These are phyloP conservation scores for Zhengitettix transpicula DNA, from an alignment of 2,888 invertebrate genomes.

Conservation along the genomic window DNA sequence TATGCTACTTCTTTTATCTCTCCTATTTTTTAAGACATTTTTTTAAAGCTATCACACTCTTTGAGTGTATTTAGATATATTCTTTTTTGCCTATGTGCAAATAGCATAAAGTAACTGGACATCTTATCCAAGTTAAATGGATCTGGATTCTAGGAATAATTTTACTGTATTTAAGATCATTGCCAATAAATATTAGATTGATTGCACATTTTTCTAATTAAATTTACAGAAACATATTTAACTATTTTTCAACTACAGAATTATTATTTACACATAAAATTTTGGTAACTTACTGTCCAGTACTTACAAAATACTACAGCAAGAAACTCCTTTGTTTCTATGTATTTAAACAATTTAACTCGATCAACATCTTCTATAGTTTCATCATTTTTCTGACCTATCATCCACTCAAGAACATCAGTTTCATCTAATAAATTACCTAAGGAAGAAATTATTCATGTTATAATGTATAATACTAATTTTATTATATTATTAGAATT, in stretches of 20 bases:
- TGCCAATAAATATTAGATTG: background rate
- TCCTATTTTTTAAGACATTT: too few species aligned
- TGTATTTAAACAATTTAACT: slow-evolving; percentile 64
- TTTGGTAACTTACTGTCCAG: background rate
- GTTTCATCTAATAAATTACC: slow-evolving; percentile 60
- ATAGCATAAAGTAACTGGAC: too few species aligned
- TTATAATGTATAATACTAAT: too few species aligned
- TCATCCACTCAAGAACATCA: slow-evolving; percentile 80
- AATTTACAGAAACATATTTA: background rate
- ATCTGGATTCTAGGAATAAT: too few species aligned
- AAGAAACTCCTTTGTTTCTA: slow-evolving; percentile 78
- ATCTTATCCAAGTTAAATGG: too few species aligned
- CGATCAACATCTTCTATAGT: slow-evolving; percentile 81
- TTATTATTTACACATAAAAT: too few species aligned
- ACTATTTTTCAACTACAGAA: background rate
- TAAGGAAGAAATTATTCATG: slow-evolving; percentile 20
- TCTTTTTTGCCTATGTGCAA: too few species aligned
- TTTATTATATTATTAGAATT: too few species aligned
- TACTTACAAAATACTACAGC: slow-evolving; percentile 86
- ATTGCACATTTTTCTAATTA: background rate
- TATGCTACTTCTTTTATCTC: too few species aligned
- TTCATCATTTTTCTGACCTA: slow-evolving; percentile 78
- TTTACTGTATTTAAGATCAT: background rate
- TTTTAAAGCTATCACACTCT: too few species aligned
- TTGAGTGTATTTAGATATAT: too few species aligned